These are phyloP conservation scores for Eospalax fontanierii DNA, from an alignment of 2,797 vertebrate species.

Conservation along the genomic window DNA sequence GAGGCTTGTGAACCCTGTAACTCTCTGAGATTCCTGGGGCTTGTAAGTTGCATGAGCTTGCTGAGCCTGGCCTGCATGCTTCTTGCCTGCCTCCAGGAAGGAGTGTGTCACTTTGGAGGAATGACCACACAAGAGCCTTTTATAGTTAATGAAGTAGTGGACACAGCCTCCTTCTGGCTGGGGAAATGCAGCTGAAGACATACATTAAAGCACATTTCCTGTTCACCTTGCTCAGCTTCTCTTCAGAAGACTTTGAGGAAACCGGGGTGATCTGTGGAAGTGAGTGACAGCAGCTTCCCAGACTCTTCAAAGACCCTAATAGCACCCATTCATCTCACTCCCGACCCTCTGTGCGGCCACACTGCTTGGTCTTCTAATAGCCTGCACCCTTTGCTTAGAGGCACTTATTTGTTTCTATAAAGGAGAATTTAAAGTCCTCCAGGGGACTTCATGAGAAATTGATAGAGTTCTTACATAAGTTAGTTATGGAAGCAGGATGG, in stretches of 20 bases:
- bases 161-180: fast-evolving
- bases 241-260: not conserved
- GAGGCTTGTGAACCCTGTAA: no score
- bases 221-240: not conserved
- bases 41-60: not conserved
- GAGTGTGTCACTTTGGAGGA: no score
- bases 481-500: not conserved
- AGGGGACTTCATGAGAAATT: not conserved
- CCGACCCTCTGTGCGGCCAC: constrained; percentile 32
- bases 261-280: not conserved
- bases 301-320: constrained; percentile 12
- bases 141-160: not conserved
- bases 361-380: constrained; percentile 46
- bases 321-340: constrained; percentile 35
- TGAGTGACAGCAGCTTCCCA: not conserved
- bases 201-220: not conserved
- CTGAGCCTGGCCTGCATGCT: not conserved
- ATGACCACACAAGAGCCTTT: not conserved
- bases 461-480: not conserved
- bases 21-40: no score
- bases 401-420: constrained; percentile 53
- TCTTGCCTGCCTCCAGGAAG: no score
- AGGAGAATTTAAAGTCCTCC: not conserved
- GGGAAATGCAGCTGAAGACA: not conserved
- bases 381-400: not conserved